Evolutionary conservation across 2,797 vertebrate genomes (phyloP), one percentile per base, ranked within the genome.

Genomic region (Helostoma temminkii): DNA sequence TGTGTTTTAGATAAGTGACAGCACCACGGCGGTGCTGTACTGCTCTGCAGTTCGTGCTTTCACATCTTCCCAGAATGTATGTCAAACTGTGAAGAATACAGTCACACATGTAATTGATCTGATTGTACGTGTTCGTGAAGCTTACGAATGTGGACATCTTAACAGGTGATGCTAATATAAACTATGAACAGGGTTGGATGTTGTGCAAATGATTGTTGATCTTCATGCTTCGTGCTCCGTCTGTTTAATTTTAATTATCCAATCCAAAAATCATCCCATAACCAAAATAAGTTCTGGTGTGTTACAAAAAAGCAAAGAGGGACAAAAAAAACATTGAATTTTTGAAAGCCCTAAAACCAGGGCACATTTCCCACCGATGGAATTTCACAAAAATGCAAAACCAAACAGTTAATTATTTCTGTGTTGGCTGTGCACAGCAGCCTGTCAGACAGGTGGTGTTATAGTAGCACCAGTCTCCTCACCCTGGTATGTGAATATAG

Each of bases 381-480:
- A 74, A 76, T 81, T n/a, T 77, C 42, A 66, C 64, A 87, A 86
- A 88, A 91, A 88, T 74, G 84, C 84, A 77, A 81, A 90, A 85
- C 72, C 81, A 76, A 85, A 75, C 79, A 32, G 58, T 73, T 34
- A 22, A 37, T 81, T 66, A 73, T 83, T 77, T 74, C 68, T 76
- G 74, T 26, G 68, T 41, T 55, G 18, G 63, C 64, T 68, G 64
- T 73, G 45, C 43, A 1, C 48, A 5, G 46, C 16, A 36, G 59
- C 34, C 74, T 65, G 52, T 71, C 62, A 67, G 81, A 88, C 89
- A 88, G 82, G 77, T 90, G 86, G 72, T 60, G 70, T 66, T 74
- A 74, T 50, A 84, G 82, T 78, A 84, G 80, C 74, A 66, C 63
- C 78, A 45, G 65, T 55, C 68, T 70, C 60, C 45, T 47, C n/a